Evolutionary conservation across 2,113 vertebrate genomes (phyloP).

Genomic region (Acrocephalus kingi): DNA sequence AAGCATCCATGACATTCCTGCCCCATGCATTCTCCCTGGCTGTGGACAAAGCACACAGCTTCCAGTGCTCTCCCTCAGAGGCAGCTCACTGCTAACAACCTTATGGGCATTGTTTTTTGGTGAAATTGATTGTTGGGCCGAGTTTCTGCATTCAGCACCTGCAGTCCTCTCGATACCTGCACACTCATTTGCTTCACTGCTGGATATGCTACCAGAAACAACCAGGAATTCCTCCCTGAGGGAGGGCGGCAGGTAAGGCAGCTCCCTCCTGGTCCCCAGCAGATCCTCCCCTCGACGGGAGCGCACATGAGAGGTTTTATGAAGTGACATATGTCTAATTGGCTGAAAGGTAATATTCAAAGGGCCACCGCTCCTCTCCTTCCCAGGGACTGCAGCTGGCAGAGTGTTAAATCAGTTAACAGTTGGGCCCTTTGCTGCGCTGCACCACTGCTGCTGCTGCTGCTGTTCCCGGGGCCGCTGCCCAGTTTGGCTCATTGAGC

Average conservation of each 20-base stretch:
- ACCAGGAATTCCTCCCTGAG: neutral
- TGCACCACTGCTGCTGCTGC: constrained; percentile 68
- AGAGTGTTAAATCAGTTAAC: constrained; percentile 74
- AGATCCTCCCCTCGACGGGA: neutral
- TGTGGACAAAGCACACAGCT: neutral
- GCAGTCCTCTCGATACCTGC: neutral
- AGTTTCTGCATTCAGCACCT: neutral
- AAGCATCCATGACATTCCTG: neutral
- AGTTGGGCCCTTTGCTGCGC: constrained; percentile 64
- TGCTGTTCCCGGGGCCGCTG: constrained; percentile 44
- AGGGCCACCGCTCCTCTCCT: constrained; percentile 16
- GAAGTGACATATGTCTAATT: constrained; percentile 72
- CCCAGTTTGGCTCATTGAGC: constrained; percentile 67
- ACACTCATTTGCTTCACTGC: neutral
- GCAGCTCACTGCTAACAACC: neutral
- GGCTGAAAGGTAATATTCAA: constrained; percentile 74
- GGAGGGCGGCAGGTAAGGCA: neutral
- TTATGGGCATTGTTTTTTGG: neutral
- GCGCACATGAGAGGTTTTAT: constrained; percentile 3
- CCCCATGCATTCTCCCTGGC: neutral
- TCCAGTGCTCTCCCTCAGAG: neutral
- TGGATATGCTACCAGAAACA: neutral
- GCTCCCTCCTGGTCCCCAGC: neutral
- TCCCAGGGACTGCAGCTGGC: constrained; percentile 72
- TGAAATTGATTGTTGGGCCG: neutral